Conservation (phyloP, 2,797 vertebrate genomes). For the Holocentrus rufus region DNA sequence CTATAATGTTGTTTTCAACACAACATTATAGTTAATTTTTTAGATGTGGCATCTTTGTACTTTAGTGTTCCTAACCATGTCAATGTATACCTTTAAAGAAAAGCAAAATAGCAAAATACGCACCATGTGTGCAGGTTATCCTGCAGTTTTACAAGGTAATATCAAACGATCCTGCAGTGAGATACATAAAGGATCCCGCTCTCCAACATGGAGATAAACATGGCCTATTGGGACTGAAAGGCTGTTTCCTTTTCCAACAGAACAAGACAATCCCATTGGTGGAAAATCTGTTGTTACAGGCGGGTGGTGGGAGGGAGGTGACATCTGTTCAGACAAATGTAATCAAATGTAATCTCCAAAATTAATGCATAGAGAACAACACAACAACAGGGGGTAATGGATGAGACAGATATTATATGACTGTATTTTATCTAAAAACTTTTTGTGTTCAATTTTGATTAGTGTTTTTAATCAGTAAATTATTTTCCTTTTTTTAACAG, state of each 20-base stretch:
- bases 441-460: neutral
- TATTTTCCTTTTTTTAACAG: neutral
- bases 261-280: neutral
- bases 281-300: constrained; percentile 14
- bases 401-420: neutral
- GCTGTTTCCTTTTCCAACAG: neutral
- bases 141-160: constrained; percentile 38
- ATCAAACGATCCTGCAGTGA: constrained; percentile 30
- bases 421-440: neutral
- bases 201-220: constrained; percentile 47
- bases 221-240: constrained; percentile 7
- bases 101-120: constrained; percentile 23
- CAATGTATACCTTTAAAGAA: constrained; percentile 27
- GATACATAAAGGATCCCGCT: constrained; percentile 43
- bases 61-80: constrained; percentile 16
- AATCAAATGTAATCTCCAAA: constrained; percentile 20
- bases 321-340: neutral
- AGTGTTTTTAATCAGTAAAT: neutral
- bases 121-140: constrained; percentile 32
- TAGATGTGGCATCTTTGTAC: neutral
- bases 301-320: neutral
- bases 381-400: neutral
- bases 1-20: neutral
- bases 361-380: constrained; percentile 11
- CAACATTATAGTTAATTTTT: neutral